Evolutionary conservation across 2,888 invertebrate genomes (phyloP).

Genomic region (Dryococelus australis): DNA sequence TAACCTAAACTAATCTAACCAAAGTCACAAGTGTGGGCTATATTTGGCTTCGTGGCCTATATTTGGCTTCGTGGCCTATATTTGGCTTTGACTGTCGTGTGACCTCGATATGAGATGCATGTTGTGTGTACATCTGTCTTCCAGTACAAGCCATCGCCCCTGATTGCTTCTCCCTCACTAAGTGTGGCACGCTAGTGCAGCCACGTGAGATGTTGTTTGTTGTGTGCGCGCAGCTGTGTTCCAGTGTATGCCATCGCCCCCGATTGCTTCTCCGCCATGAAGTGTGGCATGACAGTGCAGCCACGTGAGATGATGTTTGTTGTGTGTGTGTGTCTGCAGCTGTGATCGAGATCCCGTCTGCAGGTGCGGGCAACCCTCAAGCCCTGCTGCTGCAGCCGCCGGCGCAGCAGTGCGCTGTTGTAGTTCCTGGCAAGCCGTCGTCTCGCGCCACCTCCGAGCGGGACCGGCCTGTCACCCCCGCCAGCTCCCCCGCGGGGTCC

Average conservation of each 20-base stretch:
- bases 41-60: too few species aligned
- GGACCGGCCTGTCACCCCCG: conserved; percentile 53
- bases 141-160: too few species aligned
- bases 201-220: neutral
- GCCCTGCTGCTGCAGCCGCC: conserved; percentile 20
- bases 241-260: neutral
- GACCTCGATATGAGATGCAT: too few species aligned
- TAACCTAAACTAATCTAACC: too few species aligned
- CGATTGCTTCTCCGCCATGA: too few species aligned
- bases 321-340: neutral
- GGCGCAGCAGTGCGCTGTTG: conserved; percentile 25
- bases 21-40: too few species aligned
- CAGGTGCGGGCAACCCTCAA: neutral
- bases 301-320: neutral
- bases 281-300: neutral
- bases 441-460: conserved; percentile 41
- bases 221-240: conserved; percentile 18
- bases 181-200: neutral
- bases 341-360: conserved; percentile 19
- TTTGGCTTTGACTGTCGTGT: too few species aligned
- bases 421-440: conserved; percentile 29
- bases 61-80: too few species aligned
- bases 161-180: too few species aligned
- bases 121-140: too few species aligned
- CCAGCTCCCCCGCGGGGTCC: conserved; percentile 56